A percentile compares a stretch with the other conserved stretches of the same genome.
Evolutionary conservation across 2,113 vertebrate genomes (phyloP).

Genomic region (Cyanistes caeruleus): DNA sequence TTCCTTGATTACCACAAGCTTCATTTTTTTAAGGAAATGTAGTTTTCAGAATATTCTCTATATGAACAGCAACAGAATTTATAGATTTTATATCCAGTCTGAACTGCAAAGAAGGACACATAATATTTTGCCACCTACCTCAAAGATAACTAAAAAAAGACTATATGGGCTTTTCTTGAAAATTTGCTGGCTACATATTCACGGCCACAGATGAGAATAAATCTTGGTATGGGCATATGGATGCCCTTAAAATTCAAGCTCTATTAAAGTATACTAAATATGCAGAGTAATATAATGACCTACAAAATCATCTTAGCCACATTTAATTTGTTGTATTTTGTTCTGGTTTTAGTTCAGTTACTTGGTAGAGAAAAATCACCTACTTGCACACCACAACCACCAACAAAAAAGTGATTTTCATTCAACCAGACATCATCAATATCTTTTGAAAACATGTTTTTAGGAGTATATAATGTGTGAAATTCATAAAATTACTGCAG

Average conservation of each 20-base stretch:
- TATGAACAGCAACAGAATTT: neutral
- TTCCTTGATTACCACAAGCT: neutral
- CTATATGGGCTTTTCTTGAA: neutral
- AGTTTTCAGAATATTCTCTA: neutral
- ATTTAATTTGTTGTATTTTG: neutral
- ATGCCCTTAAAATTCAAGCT: neutral
- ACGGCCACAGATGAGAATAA: neutral
- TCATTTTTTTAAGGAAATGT: neutral
- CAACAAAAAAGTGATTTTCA: neutral
- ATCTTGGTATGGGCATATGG: fast-evolving
- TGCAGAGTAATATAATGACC: neutral
- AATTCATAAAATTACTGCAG: neutral
- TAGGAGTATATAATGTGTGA: neutral
- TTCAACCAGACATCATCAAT: neutral
- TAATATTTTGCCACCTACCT: neutral
- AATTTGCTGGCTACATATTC: neutral
- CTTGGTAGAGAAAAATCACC: neutral
- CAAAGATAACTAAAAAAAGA: neutral
- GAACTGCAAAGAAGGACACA: neutral
- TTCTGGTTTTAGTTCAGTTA: neutral
- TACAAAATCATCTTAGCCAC: neutral
- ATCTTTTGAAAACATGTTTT: neutral
- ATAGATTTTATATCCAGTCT: neutral
- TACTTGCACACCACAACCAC: too few relatives aligned
- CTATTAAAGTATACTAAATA: neutral